Evolutionary conservation across 2,888 invertebrate species (phyloP).

Genomic region (Panopea generosa): DNA sequence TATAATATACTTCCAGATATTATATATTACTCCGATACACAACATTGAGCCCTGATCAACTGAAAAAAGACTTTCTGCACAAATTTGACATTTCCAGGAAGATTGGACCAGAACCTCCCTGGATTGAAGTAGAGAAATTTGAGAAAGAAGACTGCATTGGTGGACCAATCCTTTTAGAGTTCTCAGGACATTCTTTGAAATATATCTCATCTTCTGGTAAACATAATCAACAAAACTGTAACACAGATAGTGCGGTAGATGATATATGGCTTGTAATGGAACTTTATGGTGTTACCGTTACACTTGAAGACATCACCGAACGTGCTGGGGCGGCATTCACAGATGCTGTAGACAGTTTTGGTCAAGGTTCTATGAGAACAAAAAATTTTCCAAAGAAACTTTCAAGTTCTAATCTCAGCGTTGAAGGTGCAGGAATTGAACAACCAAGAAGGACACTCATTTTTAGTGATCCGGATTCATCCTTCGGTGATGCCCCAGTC

Average conservation of each 20-base stretch:
- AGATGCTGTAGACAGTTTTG: too few species aligned
- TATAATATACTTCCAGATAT: slow-evolving; percentile 19
- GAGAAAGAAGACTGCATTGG: slow-evolving; percentile 51
- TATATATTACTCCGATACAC: slow-evolving; percentile 35
- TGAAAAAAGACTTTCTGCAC: slow-evolving; percentile 11
- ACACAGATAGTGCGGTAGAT: background rate
- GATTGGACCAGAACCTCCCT: background rate
- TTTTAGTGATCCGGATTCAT: background rate
- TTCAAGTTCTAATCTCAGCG: too few species aligned
- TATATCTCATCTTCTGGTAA: slow-evolving; percentile 28
- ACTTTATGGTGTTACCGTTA: slow-evolving; percentile 35
- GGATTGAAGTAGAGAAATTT: slow-evolving; percentile 40
- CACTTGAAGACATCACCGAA: background rate
- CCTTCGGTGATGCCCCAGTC: too few species aligned
- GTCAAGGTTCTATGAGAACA: too few species aligned
- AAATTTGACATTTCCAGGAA: slow-evolving; percentile 24
- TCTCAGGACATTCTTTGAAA: slow-evolving; percentile 12
- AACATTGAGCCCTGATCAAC: slow-evolving; percentile 19
- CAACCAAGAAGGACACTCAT: background rate
- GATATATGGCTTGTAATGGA: slow-evolving; percentile 41
- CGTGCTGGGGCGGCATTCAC: too few species aligned
- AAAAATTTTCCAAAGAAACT: too few species aligned
- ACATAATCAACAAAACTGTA: slow-evolving; percentile 18
- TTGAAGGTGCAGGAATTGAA: too few species aligned
- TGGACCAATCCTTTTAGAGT: slow-evolving; percentile 28